Conservation (phyloP, 2,888 invertebrate species). For the Boloria selene region DNA sequence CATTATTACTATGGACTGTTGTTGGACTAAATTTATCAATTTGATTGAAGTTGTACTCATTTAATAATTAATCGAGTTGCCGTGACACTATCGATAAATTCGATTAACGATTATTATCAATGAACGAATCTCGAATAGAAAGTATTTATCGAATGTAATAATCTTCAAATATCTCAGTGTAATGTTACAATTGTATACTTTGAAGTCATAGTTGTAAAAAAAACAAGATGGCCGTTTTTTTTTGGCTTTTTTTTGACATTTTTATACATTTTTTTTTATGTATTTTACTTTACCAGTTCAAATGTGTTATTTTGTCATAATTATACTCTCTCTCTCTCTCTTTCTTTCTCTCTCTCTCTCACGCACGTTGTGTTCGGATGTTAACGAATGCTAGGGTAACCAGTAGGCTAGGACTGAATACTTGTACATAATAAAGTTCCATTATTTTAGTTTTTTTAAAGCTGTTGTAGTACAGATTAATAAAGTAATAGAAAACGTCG, state of each 20-base stretch:
- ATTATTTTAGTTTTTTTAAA: slow-evolving; percentile 15
- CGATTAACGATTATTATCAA: slow-evolving; percentile 10
- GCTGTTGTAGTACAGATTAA: slow-evolving; percentile 24
- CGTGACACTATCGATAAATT: not conserved
- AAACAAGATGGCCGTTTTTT: slow-evolving; percentile 5
- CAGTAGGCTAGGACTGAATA: slow-evolving; percentile 32
- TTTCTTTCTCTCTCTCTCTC: not conserved
- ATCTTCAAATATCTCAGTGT: not conserved
- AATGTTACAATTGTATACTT: not conserved
- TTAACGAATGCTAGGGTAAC: slow-evolving; percentile 18
- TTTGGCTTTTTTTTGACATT: not conserved
- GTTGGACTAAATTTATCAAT: too few species aligned
- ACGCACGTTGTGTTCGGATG: slow-evolving; percentile 31
- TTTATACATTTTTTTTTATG: not conserved
- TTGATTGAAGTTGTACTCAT: too few species aligned
- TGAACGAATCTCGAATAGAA: not conserved
- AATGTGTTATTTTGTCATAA: too few species aligned
- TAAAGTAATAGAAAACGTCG: not conserved
- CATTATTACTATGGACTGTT: too few species aligned
- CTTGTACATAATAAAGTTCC: slow-evolving; percentile 20
- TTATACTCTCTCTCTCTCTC: not conserved
- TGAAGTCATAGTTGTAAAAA: not conserved
- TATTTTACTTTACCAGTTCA: too few species aligned
- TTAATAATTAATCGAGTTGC: too few species aligned
- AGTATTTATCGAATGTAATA: too few species aligned